A percentile compares a stretch with the other conserved stretches of the same genome.
Conservation (phyloP, 2,113 vertebrate species). For the Ceuthmochares aereus region DNA sequence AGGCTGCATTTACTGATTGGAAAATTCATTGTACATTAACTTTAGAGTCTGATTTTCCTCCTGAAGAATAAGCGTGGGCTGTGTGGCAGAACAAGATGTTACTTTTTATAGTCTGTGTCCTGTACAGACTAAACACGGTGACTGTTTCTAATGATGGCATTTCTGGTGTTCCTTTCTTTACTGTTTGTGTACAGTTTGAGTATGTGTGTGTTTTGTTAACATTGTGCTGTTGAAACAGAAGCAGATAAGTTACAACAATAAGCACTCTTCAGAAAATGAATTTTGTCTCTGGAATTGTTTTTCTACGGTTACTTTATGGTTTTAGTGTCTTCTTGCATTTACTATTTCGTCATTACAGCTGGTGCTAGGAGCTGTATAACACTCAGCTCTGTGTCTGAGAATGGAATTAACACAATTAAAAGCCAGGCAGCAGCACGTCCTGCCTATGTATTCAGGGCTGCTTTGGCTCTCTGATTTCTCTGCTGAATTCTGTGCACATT, state of each 20-base stretch:
- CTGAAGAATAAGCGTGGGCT: neutral
- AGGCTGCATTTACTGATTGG: neutral
- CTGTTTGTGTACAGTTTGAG: neutral
- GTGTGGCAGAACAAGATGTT: neutral
- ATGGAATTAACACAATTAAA: neutral
- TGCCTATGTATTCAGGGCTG: rapidly evolving
- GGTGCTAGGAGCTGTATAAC: neutral
- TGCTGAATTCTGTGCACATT: neutral
- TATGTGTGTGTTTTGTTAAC: neutral
- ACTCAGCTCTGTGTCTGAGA: neutral
- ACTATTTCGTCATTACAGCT: neutral
- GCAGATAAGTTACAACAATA: neutral
- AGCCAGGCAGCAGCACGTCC: neutral
- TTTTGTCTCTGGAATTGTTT: neutral
- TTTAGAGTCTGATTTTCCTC: neutral
- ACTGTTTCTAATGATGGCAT: neutral
- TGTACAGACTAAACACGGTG: neutral
- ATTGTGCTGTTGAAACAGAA: neutral
- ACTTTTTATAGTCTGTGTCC: neutral
- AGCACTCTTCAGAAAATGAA: neutral
- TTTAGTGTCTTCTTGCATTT: neutral
- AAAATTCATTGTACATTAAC: slow-evolving; percentile 20
- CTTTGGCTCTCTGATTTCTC: neutral
- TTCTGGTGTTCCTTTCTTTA: neutral
- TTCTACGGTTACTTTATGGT: neutral